phyloP scores from a whole-genome alignment of 2,113 vertebrate genomes.

The Mixornis gularis region DNA sequence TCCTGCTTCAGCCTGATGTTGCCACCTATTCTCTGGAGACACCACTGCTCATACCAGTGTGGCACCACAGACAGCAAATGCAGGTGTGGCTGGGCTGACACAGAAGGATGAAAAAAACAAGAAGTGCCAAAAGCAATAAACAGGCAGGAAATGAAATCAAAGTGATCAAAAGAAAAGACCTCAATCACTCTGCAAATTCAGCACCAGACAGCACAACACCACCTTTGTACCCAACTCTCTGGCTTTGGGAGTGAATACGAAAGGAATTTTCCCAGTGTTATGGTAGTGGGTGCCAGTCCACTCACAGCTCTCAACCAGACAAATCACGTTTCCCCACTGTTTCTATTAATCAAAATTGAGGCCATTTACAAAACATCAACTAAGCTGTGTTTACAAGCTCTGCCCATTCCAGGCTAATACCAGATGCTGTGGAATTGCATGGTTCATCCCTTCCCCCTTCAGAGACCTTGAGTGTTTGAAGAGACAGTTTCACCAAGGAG shows the following conservation, averaged over 20 bases:
- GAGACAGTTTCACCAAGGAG: conserved; percentile 45
- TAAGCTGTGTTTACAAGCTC: not conserved
- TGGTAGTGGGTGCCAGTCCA: not conserved
- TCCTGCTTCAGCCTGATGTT: not conserved
- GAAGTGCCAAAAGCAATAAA: not conserved
- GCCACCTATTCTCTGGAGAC: not conserved
- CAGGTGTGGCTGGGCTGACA: not conserved
- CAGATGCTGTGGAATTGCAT: not conserved
- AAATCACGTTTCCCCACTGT: not conserved
- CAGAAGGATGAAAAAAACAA: not conserved
- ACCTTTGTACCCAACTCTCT: not conserved
- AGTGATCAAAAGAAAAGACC: not conserved
- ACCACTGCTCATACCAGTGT: not conserved
- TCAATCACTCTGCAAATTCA: not conserved
- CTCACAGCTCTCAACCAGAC: not conserved
- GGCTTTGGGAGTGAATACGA: not conserved
- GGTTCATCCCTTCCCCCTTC: not conserved
- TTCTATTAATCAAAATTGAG: conserved; percentile 27
- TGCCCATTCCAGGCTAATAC: not conserved
- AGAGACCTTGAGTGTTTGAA: conserved; percentile 42
- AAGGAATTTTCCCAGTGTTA: not conserved
- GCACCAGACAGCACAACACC: accelerated
- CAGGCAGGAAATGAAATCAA: not conserved
- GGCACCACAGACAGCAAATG: not conserved
- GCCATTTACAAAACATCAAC: conserved; percentile 5